Conservation (phyloP, 2,888 invertebrate genomes). For the Xestia xanthographa region DNA sequence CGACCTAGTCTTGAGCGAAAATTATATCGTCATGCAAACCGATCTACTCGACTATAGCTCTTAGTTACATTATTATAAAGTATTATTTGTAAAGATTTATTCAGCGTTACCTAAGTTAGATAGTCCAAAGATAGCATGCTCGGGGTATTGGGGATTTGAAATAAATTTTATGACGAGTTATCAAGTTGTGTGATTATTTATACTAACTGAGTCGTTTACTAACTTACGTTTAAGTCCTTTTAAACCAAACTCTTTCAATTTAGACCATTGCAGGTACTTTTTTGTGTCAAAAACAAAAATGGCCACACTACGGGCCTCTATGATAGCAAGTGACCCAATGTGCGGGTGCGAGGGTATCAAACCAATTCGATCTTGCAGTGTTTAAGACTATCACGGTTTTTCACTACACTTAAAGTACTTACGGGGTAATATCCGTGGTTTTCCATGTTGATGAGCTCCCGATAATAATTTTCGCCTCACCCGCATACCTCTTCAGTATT, state of each 20-base stretch:
- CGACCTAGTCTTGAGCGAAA: conserved; percentile 5
- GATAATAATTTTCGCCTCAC: no score
- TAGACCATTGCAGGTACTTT: no score
- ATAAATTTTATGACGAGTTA: conserved; percentile 72
- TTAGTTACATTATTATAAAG: conserved; percentile 42
- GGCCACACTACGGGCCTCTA: no score
- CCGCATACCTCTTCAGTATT: no score
- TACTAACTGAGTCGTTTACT: conserved; percentile 36
- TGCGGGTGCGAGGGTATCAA: no score
- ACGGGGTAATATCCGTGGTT: no score
- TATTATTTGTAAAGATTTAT: conserved; percentile 58
- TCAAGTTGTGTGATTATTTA: conserved; percentile 55
- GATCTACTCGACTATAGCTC: conserved; percentile 40
- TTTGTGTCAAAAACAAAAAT: no score
- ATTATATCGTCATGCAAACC: conserved; percentile 48
- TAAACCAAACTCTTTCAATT: background rate
- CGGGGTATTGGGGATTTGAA: conserved; percentile 67
- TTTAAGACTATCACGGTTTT: no score
- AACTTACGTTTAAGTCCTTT: background rate
- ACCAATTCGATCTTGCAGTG: no score
- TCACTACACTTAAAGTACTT: no score
- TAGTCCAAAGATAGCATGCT: conserved; percentile 46
- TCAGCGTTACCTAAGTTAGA: conserved; percentile 58
- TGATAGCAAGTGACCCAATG: no score
- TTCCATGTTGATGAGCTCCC: no score